phyloP scores from a whole-genome alignment of 2,888 invertebrate species.

The Priapulus caudatus region DNA sequence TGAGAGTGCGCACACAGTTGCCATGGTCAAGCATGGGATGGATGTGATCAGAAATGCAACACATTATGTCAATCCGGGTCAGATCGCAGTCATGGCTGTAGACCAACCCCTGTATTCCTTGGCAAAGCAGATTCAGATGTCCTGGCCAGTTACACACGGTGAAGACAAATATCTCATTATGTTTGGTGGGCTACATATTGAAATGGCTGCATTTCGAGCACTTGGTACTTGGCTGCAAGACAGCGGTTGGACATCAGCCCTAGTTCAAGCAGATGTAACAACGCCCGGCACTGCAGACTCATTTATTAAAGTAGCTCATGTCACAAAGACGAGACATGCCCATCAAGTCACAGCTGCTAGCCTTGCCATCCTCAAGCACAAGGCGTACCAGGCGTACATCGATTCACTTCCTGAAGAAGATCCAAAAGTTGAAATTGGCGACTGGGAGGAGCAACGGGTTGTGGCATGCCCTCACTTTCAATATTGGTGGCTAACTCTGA shows the following conservation, averaged over 20 bases:
- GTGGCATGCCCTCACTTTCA: too few relatives aligned
- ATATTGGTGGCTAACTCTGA: too few relatives aligned
- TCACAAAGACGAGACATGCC: constrained; percentile 9
- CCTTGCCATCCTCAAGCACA: constrained; percentile 13
- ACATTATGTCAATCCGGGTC: constrained; percentile 23
- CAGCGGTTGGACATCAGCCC: constrained; percentile 25
- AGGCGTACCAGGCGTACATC: constrained; percentile 10
- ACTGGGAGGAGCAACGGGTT: too few relatives aligned
- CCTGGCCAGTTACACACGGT: constrained; percentile 25
- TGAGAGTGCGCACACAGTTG: constrained; percentile 20
- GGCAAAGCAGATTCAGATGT: constrained; percentile 28
- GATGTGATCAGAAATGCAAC: constrained; percentile 13
- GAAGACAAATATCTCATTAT: constrained; percentile 25
- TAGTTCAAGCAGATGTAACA: constrained; percentile 23
- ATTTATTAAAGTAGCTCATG: constrained; percentile 19
- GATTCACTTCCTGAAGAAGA: too few relatives aligned
- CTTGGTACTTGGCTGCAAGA: constrained; percentile 23
- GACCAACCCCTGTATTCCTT: constrained; percentile 27
- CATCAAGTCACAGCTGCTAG: constrained; percentile 18
- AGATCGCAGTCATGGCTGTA: constrained; percentile 23
- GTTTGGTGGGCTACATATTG: constrained; percentile 30
- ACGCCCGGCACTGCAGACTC: constrained; percentile 24
- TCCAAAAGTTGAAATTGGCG: too few relatives aligned
- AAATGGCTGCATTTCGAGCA: constrained; percentile 24
- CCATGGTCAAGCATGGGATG: constrained; percentile 24